Evolutionary conservation across 1,140 invertebrate genomes (phyloP).

Genomic region (Drosophila virilis): DNA sequence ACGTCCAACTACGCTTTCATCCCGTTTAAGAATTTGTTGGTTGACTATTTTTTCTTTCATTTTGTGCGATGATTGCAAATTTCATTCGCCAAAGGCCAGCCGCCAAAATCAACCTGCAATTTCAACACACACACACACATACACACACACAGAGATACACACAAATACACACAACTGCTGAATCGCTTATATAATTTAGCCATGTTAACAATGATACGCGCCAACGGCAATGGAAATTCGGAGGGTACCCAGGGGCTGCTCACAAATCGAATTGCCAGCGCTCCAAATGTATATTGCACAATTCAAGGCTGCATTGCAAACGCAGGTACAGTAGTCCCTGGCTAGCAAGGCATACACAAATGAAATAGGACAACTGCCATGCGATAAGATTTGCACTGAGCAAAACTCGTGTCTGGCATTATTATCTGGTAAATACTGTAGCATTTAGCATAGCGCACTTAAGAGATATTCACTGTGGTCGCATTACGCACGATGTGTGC

Average conservation of each 20-base stretch:
- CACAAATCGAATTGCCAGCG: constrained; percentile 61
- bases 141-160: constrained; percentile 8
- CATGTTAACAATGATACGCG: constrained; percentile 65
- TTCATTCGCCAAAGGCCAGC: constrained; percentile 45
- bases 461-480: constrained; percentile 10
- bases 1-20: neutral
- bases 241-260: constrained; percentile 25
- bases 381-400: too few species aligned
- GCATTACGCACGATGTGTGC: constrained; percentile 29
- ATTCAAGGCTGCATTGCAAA: constrained; percentile 54
- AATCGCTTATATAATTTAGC: constrained; percentile 58
- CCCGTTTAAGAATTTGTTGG: constrained; percentile 1
- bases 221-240: constrained; percentile 28
- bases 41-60: constrained; percentile 27
- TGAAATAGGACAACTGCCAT: too few species aligned
- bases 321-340: constrained; percentile 27
- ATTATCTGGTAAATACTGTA: neutral
- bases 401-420: neutral
- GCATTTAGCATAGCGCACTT: neutral
- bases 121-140: constrained; percentile 13
- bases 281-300: constrained; percentile 52
- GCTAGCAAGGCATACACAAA: neutral
- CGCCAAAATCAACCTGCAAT: constrained; percentile 46
- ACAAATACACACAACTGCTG: neutral
- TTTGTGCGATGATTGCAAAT: constrained; percentile 37